Base-by-base conservation (phyloP, 2,888 invertebrate species). In the Euplexia lucipara region DNA sequence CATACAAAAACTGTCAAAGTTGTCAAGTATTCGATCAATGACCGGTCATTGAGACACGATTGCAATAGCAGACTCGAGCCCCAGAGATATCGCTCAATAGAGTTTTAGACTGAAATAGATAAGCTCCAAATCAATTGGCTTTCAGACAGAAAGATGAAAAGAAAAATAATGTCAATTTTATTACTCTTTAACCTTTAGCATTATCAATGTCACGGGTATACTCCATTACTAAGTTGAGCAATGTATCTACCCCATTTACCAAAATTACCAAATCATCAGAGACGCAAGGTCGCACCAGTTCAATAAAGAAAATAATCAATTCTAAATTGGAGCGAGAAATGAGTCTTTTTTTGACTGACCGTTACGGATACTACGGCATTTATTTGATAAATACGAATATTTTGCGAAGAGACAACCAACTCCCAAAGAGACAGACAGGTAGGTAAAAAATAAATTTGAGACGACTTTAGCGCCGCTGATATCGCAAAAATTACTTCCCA, bases 211-310 rank as follows among this genome's bases (percentile, higher is more conserved):
- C 20, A 22, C 34, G 47, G n/a, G 22, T 9, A 2, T 34, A 18
- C 34, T 16, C 20, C 1, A 20, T 7, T 18, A 34, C 20, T 34
- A 41, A 32, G 18, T 48, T 12, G 18, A 41, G 1, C 10, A 48
- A 47, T 10, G 12, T 35, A 8, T 35, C 22, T 9, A 42, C 30
- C 16, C 26, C 7, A 34, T 37, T 44, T 39, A 53, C 3, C 26
- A 10, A 63, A 67, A 44, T 54, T 37, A 60, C 48, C 53, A 56
- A 64, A 59, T 34, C 37, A 16, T 30, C 47, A 26, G 62, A 74
- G 39, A 73, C 64, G 45, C 56, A 67, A 70, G 70, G 81, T 78
- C 81, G 64, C 44, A 45, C n/a, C 58, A 74, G 64, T 81, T 74
- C 75, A 80, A 47, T 66, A 69, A 54, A 61, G 41, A 64, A 70